Evolutionary conservation across 2,888 invertebrate genomes (phyloP).

Genomic region (Epistrophe grossulariae): DNA sequence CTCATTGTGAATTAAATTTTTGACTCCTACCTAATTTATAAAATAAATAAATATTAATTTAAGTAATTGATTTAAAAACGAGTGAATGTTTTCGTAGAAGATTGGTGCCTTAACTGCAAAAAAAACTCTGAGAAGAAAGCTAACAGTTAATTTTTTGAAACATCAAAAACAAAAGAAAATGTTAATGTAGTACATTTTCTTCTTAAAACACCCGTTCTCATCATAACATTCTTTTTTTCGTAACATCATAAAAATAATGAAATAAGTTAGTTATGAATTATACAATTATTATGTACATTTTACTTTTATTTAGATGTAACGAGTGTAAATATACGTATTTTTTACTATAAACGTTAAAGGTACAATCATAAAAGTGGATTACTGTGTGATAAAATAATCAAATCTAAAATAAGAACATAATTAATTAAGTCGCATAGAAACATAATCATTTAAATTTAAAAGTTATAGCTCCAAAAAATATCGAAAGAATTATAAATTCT

Average conservation of each 20-base stretch:
- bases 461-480: not conserved
- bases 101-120: constrained; percentile 13
- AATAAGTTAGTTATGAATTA: not conserved
- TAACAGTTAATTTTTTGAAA: not conserved
- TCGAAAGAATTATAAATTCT: constrained; percentile 5
- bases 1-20: not conserved
- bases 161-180: not conserved
- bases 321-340: not conserved
- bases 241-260: not conserved
- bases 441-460: not conserved
- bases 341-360: not conserved
- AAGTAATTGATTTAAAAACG: not conserved
- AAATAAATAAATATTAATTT: too few species aligned
- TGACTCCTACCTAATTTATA: not conserved
- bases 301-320: not conserved
- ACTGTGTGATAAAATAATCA: constrained; percentile 3
- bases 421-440: not conserved
- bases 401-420: not conserved
- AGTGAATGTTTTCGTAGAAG: not conserved
- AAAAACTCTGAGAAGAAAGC: not conserved
- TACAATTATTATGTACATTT: not conserved
- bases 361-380: not conserved
- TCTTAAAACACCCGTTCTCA: not conserved
- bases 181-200: not conserved
- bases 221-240: not conserved